Conservation (phyloP, 2,888 invertebrate species). For the Drosophila emarginata region DNA sequence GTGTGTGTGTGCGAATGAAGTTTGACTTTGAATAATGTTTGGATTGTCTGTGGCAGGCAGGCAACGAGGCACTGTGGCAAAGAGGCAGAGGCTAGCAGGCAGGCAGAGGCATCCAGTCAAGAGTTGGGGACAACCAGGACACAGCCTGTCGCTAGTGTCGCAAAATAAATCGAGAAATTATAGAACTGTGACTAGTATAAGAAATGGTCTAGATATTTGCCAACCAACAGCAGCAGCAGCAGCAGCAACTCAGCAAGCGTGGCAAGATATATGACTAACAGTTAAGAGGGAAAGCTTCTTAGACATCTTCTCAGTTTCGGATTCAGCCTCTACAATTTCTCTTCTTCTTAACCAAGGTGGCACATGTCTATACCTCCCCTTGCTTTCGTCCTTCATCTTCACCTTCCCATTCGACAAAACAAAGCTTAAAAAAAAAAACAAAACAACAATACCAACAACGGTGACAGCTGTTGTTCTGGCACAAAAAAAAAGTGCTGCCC, state of each 20-base stretch:
- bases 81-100: constrained; percentile 11
- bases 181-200: constrained; percentile 78
- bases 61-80: constrained; percentile 45
- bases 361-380: constrained; percentile 51
- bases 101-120: background rate
- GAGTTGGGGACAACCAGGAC: constrained; percentile 36
- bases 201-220: constrained; percentile 73
- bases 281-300: constrained; percentile 52
- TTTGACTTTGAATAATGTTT: constrained; percentile 78
- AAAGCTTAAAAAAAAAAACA: constrained; percentile 17
- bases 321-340: constrained; percentile 23
- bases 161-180: constrained; percentile 76
- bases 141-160: constrained; percentile 49
- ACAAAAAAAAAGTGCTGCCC: constrained; percentile 32
- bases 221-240: constrained; percentile 35
- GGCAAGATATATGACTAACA: constrained; percentile 71
- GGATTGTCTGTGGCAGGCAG: constrained; percentile 74
- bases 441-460: constrained; percentile 32
- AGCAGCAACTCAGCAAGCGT: constrained; percentile 51
- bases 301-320: constrained; percentile 18
- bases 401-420: background rate
- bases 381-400: no score
- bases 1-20: constrained; percentile 65
- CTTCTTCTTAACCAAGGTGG: constrained; percentile 57
- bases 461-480: constrained; percentile 68